Evolutionary conservation across 2,113 vertebrate genomes (phyloP).

Genomic region (Zootoca vivipara): DNA sequence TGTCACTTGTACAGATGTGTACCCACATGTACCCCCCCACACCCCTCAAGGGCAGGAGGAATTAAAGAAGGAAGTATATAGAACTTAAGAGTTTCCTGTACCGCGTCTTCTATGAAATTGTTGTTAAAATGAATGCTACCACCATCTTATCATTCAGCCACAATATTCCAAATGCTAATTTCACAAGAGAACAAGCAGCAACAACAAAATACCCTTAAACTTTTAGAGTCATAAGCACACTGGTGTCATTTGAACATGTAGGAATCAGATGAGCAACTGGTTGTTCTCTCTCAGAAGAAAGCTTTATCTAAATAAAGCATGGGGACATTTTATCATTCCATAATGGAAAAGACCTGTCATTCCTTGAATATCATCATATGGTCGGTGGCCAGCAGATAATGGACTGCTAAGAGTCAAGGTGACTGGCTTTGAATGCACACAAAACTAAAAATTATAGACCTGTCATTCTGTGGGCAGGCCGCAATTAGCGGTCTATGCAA

Average conservation of each 20-base stretch:
- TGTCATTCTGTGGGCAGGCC: slow-evolving; percentile 81
- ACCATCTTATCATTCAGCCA: slow-evolving; percentile 32
- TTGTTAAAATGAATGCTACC: slow-evolving; percentile 30
- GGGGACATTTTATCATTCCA: slow-evolving; percentile 75
- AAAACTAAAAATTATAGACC: slow-evolving; percentile 87
- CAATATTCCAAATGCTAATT: slow-evolving; percentile 38
- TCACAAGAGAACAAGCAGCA: slow-evolving; percentile 44
- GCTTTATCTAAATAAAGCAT: slow-evolving; percentile 79
- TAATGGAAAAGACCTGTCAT: slow-evolving; percentile 81
- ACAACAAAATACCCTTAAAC: slow-evolving; percentile 2
- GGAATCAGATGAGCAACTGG: slow-evolving; percentile 68
- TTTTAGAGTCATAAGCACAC: slow-evolving; percentile 64
- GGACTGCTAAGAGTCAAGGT: slow-evolving; percentile 85
- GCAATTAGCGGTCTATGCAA: slow-evolving; percentile 83
- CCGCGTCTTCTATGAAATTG: slow-evolving; percentile 18
- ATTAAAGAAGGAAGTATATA: not conserved
- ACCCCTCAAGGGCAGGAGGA: not conserved
- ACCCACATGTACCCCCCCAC: not conserved
- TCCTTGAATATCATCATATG: slow-evolving; percentile 81
- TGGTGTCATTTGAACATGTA: slow-evolving; percentile 28
- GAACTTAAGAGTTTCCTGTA: slow-evolving; percentile 27
- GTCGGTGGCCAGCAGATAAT: slow-evolving; percentile 82
- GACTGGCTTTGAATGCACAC: slow-evolving; percentile 84
- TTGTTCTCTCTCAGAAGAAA: slow-evolving; percentile 67
- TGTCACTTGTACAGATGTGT: not conserved